phyloP scores from a whole-genome alignment of 2,113 vertebrate genomes.

The Capra hircus region DNA sequence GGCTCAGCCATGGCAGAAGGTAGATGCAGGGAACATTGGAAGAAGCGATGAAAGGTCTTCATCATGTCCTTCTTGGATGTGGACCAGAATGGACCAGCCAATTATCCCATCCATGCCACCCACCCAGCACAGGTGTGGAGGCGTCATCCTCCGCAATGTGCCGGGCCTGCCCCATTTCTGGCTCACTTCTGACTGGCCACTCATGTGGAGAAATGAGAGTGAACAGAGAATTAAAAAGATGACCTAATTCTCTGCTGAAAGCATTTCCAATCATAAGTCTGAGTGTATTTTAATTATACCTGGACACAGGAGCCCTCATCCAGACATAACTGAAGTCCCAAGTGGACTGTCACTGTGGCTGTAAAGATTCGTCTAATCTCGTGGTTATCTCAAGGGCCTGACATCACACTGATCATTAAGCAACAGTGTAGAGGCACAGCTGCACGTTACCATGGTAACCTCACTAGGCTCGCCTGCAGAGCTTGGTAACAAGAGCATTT shows the following conservation, averaged over 20 bases:
- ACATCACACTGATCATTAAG: slow-evolving; percentile 66
- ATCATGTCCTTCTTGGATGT: not conserved
- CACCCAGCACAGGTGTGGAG: not conserved
- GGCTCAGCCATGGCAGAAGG: not conserved
- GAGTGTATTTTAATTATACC: slow-evolving; percentile 51
- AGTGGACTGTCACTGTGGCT: not conserved
- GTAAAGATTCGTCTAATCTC: slow-evolving; percentile 48
- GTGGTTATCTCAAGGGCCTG: slow-evolving; percentile 58
- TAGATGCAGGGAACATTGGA: not conserved
- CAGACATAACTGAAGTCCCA: not conserved
- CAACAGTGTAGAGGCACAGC: slow-evolving; percentile 11
- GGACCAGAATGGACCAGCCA: not conserved
- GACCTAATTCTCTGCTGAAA: slow-evolving; percentile 28
- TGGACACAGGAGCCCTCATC: not conserved
- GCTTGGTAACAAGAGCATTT: slow-evolving; percentile 59
- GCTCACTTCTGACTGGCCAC: not conserved
- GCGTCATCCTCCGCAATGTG: accelerated
- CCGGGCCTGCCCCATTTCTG: not conserved
- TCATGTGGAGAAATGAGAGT: slow-evolving; percentile 17
- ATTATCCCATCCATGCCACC: not conserved
- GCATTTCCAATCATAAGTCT: slow-evolving; percentile 19
- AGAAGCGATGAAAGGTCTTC: not conserved
- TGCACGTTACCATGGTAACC: slow-evolving; percentile 63
- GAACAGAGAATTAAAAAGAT: slow-evolving; percentile 11
- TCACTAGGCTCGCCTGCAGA: not conserved